A percentile compares a stretch with the other conserved stretches of the same genome.
Conservation (phyloP, 2,113 vertebrate genomes). For the Hippoglossus stenolepis region DNA sequence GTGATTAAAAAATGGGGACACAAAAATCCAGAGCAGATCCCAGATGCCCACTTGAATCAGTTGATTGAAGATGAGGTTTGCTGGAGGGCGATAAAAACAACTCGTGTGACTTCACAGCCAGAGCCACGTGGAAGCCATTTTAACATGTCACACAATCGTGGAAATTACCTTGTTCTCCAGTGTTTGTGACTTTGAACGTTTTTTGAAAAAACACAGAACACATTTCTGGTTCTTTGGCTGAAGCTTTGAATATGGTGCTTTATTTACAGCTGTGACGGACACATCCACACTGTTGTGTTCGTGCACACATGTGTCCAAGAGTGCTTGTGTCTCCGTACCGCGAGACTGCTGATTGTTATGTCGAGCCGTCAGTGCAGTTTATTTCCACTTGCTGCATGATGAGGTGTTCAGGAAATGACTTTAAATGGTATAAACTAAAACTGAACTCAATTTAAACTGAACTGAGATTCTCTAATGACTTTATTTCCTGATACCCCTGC, state of each 20-base stretch:
- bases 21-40: background rate
- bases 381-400: background rate
- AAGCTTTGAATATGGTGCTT: background rate
- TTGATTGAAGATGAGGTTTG: background rate
- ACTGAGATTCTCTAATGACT: constrained; percentile 25
- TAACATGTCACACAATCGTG: background rate
- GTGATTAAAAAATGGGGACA: too few species aligned
- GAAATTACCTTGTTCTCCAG: background rate
- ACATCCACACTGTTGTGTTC: background rate
- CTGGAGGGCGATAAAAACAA: background rate
- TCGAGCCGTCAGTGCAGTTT: background rate
- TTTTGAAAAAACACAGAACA: background rate
- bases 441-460: constrained; percentile 28
- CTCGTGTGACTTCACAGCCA: background rate
- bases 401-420: background rate
- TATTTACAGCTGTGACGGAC: background rate
- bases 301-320: background rate
- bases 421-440: background rate
- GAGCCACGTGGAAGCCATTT: constrained; percentile 4
- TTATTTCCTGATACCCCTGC: constrained; percentile 26
- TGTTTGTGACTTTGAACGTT: background rate
- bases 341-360: background rate
- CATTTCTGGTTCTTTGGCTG: background rate
- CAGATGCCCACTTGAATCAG: background rate
- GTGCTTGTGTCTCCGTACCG: background rate